Conservation (phyloP, 1,140 invertebrate species). For the Drosophila virilis region DNA sequence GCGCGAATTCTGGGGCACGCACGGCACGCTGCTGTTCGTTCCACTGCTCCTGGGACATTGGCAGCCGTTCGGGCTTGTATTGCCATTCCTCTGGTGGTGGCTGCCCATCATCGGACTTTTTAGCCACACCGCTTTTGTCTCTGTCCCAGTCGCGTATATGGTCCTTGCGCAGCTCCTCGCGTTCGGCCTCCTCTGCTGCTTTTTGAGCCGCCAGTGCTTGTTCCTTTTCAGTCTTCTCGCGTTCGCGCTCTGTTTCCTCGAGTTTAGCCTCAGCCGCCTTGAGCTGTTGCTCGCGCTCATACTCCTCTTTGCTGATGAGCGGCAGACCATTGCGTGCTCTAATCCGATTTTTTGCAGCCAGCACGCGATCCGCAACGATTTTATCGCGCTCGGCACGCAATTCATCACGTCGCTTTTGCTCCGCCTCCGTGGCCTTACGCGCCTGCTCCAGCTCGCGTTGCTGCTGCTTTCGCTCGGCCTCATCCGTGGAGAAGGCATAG, state of each 20-base stretch:
- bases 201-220: constrained; percentile 78
- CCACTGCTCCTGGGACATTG: constrained; percentile 92
- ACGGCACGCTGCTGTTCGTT: constrained; percentile 89
- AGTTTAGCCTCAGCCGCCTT: constrained; percentile 84
- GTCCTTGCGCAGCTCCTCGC: constrained; percentile 85
- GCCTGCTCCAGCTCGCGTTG: constrained; percentile 90
- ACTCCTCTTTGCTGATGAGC: constrained; percentile 83
- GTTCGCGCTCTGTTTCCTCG: constrained; percentile 84
- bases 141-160: constrained; percentile 89
- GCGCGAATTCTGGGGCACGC: constrained; percentile 89
- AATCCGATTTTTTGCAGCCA: constrained; percentile 91
- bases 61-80: constrained; percentile 85
- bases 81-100: constrained; percentile 74
- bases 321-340: constrained; percentile 90
- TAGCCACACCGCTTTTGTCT: constrained; percentile 85
- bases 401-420: constrained; percentile 88
- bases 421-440: constrained; percentile 89
- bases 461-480: constrained; percentile 89
- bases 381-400: constrained; percentile 88
- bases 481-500: constrained; percentile 94
- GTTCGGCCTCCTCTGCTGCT: constrained; percentile 80
- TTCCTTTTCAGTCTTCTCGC: constrained; percentile 83
- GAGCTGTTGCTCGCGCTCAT: constrained; percentile 48
- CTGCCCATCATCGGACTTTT: constrained; percentile 43
- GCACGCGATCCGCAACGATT: constrained; percentile 90